Evolutionary conservation across 2,113 vertebrate species (phyloP).

Genomic region (Centropristis striata): DNA sequence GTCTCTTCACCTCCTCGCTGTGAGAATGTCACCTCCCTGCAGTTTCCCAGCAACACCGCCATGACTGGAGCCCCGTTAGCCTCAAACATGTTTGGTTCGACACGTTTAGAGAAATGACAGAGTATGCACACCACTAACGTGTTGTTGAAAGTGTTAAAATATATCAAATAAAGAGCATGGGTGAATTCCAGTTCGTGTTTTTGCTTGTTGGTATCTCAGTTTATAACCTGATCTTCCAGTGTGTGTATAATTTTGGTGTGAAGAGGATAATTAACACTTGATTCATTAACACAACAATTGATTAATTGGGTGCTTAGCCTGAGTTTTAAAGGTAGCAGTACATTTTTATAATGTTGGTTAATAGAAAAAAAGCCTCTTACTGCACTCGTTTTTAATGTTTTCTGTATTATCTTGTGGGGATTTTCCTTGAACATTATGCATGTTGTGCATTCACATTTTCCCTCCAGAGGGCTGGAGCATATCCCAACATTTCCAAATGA

Average conservation of each 20-base stretch:
- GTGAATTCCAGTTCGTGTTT: background rate
- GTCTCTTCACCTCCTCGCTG: constrained; percentile 17
- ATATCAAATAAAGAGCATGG: background rate
- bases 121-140: too few species aligned
- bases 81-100: background rate
- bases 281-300: too few species aligned
- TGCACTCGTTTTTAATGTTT: too few species aligned
- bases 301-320: background rate
- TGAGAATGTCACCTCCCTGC: background rate
- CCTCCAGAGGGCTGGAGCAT: too few species aligned
- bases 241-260: background rate
- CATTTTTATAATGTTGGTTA: too few species aligned
- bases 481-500: too few species aligned
- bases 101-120: background rate
- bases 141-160: background rate
- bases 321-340: background rate
- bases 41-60: background rate
- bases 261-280: background rate
- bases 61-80: background rate
- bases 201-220: background rate
- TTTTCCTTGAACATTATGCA: too few species aligned
- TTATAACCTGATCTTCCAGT: background rate
- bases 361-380: too few species aligned
- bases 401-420: too few species aligned
- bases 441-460: too few species aligned